Base-by-base conservation (phyloP, 2,888 invertebrate species). In the Gerris lacustris region DNA sequence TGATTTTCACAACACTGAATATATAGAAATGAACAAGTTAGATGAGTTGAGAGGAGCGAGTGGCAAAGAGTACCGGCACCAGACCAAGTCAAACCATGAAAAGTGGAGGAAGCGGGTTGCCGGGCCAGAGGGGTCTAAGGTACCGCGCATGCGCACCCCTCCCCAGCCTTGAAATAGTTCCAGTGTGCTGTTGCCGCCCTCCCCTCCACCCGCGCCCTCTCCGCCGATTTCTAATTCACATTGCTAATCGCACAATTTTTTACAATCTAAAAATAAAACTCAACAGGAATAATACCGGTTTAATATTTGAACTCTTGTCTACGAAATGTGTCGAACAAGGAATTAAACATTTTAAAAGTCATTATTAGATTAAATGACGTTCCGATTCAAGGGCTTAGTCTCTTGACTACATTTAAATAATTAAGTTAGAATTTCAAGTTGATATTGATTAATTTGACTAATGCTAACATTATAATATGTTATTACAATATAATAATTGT, bases 221-320 rank as follows among this genome's bases (percentile, higher is more conserved):
- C 55, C 55, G 9, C 55, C 55, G 55, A 55, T 55, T 55, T 55
- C 55, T 55, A 55, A 55, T 55, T 55, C 55, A 55, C 55, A 55
- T 15, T 9, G 55, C 55, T 55, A 55, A 55, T 55, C 55, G 55
- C 55, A 55, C 15, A 55, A 11, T 55, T 55, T 55, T 55, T 9
- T 55, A 55, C 55, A 11, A 55, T 55, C 15, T 15, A 11, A 55
- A 55, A 55, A 55, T 11, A 11, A 55, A 55, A 55, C 55, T 55
- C 11, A 55, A 55, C 15, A 55, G 15, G 15, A 55, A 31, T 31
- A 31, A 31, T 31, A 31, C 31, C 31, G 31, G 31, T 31, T 31
- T 31, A 31, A 31, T 31, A 31, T 31, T 31, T 31, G 31, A 31
- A 31, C 31, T 31, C 31, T 31, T 31, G 31, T 31, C 31, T 31